Base-by-base conservation (phyloP, 2,797 vertebrate genomes). In the Lycodopsis pacificus region DNA sequence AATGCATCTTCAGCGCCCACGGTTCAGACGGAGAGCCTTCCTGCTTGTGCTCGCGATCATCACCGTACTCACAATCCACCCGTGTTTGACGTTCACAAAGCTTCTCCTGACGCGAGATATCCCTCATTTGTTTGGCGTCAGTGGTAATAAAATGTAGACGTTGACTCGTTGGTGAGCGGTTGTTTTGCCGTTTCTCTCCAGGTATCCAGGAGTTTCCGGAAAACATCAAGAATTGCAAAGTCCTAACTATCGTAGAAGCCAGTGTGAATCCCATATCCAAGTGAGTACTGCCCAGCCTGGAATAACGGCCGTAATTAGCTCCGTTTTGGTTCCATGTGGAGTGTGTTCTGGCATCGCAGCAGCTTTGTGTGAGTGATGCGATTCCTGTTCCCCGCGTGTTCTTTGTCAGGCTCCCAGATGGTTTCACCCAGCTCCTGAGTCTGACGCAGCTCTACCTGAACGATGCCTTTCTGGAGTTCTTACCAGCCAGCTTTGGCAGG, bases 171-270 rank as follows among this genome's bases (percentile, higher is more conserved):
- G 40, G 0, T 65, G 25, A 51, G 51, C 27, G 57, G 15, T 22
- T 44, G 40, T 72, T 53, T 20, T 36, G 25, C 3, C 27, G 1
- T 57, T 63, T 75, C 49, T 61, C 59, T 88, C 8, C 83, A 99
- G 98, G 97, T 93, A 99, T 99, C 94, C 98, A 99, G 89, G 98
- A 99, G 93, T 99, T 99, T 95, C 98, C 98, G 91, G 98, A 99
- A 95, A 99, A 99, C 86, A 99, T 99, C 79, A 99, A 99, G 92
- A 99, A 99, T 75, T 99, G 98, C 94, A 99, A 99, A 95, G 95
- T 97, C 86, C 94, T 99, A 86, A 92, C 97, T 80, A 76, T 98
- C 77, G 96, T 99, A 65, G 98, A 99, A 90, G 98, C 98, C 86
- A 99, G 98, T 27, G 98, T 99, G 88, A 99, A 99, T 89, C 98